Percentiles rank a stretch among this genome's conserved stretches.
Conservation (phyloP, 2,797 vertebrate genomes). For the Danionella dracula region DNA sequence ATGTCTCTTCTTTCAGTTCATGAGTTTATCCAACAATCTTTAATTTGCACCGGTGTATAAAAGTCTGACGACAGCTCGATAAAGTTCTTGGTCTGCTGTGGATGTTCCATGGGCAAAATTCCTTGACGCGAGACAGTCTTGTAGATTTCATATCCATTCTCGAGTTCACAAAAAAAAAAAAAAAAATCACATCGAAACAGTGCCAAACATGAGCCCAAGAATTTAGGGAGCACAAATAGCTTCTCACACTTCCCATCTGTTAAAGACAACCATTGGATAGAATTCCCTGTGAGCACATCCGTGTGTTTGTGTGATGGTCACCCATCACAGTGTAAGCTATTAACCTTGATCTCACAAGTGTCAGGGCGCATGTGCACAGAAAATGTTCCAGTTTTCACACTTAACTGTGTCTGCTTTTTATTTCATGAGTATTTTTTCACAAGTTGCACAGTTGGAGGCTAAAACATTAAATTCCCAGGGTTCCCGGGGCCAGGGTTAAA, state of each 20-base stretch:
- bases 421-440: constrained; percentile 38
- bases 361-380: constrained; percentile 32
- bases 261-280: constrained; percentile 32
- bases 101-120: constrained; percentile 60
- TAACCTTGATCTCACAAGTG: constrained; percentile 28
- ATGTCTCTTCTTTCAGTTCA: constrained; percentile 33
- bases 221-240: constrained; percentile 17
- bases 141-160: constrained; percentile 79
- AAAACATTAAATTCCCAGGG: constrained; percentile 97
- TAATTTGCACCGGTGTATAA: constrained; percentile 50
- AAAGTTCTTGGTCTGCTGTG: constrained; percentile 50
- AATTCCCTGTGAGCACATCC: constrained; percentile 38
- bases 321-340: constrained; percentile 5
- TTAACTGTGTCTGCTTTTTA: constrained; percentile 17
- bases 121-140: constrained; percentile 63
- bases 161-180: constrained; percentile 60
- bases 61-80: constrained; percentile 56
- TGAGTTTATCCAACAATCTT: constrained; percentile 23
- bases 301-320: constrained; percentile 28
- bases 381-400: constrained; percentile 37
- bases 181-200: constrained; percentile 30
- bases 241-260: constrained; percentile 32
- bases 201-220: constrained; percentile 32
- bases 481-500: constrained; percentile 97
- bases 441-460: constrained; percentile 47